These are phyloP conservation scores for Steinernema carpocapsae DNA, from an alignment of 2,888 invertebrate species.

Conservation along the genomic window DNA sequence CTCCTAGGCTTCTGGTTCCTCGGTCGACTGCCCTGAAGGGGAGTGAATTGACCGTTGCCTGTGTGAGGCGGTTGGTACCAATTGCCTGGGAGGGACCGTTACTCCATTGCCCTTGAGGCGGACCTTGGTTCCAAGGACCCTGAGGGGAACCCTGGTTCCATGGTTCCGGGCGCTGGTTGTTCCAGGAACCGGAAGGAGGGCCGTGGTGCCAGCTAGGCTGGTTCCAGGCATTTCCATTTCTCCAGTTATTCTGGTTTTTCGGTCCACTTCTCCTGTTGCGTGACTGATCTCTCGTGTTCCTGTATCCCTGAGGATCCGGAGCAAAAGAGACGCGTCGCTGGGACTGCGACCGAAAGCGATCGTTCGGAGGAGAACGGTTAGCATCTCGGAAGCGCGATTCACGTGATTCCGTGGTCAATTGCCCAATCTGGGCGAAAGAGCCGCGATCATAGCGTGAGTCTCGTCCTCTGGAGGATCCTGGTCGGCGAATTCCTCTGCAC, in stretches of 20 bases:
- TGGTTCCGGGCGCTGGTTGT: too few species aligned
- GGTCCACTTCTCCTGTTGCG: too few species aligned
- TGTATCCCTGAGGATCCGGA: not conserved
- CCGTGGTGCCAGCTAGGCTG: too few species aligned
- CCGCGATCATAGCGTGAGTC: not conserved
- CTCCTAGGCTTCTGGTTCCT: not conserved
- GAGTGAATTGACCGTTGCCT: not conserved
- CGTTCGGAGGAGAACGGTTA: too few species aligned
- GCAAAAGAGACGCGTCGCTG: too few species aligned
- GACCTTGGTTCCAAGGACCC: not conserved
- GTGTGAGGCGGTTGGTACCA: not conserved
- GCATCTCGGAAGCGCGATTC: too few species aligned
- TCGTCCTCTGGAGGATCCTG: not conserved
- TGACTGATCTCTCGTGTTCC: not conserved
- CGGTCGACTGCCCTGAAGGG: not conserved
- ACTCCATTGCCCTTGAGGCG: not conserved
- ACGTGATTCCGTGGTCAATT: not conserved
- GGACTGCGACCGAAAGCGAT: too few species aligned
- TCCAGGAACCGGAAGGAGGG: too few species aligned
- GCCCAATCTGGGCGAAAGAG: not conserved
- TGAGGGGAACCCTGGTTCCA: too few species aligned
- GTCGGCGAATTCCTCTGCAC: not conserved
- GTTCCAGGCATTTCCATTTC: too few species aligned
- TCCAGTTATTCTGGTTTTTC: too few species aligned
- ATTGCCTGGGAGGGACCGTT: not conserved